These are phyloP conservation scores for Drosophila limbata DNA, from an alignment of 2,888 invertebrate species.

Conservation along the genomic window DNA sequence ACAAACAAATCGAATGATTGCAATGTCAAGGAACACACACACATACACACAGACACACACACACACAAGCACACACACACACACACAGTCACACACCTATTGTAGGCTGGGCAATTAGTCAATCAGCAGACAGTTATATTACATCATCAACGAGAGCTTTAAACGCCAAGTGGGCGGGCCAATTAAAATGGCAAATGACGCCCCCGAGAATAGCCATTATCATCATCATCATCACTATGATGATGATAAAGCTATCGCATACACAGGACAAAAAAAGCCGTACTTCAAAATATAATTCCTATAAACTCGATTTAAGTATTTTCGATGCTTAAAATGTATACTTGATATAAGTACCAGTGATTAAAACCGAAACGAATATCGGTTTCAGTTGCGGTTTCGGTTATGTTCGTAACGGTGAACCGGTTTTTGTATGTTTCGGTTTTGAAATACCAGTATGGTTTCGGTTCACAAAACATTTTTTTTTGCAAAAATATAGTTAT, in stretches of 20 bases:
- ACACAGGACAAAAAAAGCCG: not conserved
- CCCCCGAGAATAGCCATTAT: constrained; percentile 40
- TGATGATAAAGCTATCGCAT: not conserved
- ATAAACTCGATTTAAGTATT: too few relatives aligned
- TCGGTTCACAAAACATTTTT: too few relatives aligned
- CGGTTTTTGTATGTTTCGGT: too few relatives aligned
- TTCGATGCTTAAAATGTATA: too few relatives aligned
- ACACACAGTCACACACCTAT: not conserved
- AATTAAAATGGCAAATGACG: constrained; percentile 54
- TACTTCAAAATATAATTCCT: too few relatives aligned
- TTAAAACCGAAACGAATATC: too few relatives aligned
- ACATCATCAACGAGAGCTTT: constrained; percentile 35
- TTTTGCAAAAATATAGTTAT: too few relatives aligned
- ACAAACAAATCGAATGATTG: constrained; percentile 50
- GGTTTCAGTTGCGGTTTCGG: too few relatives aligned
- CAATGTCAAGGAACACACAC: constrained; percentile 13
- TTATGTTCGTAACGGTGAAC: too few relatives aligned
- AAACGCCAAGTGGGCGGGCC: constrained; percentile 26
- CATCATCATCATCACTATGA: not conserved
- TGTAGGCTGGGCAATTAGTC: constrained; percentile 66
- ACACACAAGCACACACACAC: not conserved
- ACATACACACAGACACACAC: not conserved
- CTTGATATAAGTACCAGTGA: too few relatives aligned
- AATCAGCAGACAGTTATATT: constrained; percentile 63
- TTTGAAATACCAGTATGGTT: too few relatives aligned